Base-by-base conservation (phyloP, 1,140 invertebrate species). In the Scaptodrosophila lebanonensis region DNA sequence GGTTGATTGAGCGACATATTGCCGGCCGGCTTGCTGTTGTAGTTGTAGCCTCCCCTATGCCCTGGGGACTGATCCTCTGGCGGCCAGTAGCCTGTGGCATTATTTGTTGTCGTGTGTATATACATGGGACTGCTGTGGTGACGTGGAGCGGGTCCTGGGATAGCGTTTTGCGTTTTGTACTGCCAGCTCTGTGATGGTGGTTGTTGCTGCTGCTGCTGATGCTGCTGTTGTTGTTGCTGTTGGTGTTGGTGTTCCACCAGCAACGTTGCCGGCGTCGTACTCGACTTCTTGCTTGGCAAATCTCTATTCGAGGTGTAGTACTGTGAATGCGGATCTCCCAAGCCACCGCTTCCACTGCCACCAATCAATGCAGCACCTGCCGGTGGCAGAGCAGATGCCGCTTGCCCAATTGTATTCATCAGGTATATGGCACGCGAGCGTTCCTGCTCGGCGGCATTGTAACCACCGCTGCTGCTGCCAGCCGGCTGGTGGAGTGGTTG, bases 261-360 rank as follows among this genome's bases (percentile, higher is more conserved):
- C 35, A 49, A 48, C 1, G 57, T 40, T 3, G 62, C 49, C 36
- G 70, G 40, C 7, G 57, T 57, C 6, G 63, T 47, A 38, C 42
- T 13, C 30, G 60, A 16, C 25, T 73, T 75, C 20, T 69, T 79
- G 15, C 32, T 47, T n/a, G 36, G 9, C 54, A 79, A 43, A 30
- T 66, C 77, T n/a, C 77, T 65, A 27, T 79, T 79, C 13, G 75
- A 82, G 49, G 75, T 79, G 54, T 79, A 79, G 35, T 79, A 79
- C 43, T 82, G 75, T 49, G 75, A 40, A 38, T 82, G 75, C 4
- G 75, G 75, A 66, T 82, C 75, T 39, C 42, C 52, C 53, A 67
- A 27, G 38, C 20, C 36, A 5, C 16, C 12, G 4, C 45, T 12
- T 9, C 18, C 6, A 2, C 54, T 53, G 1, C 25, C 4, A 11